Base-by-base conservation (phyloP, 2,113 vertebrate species). In the Psilopogon haemacephalus region DNA sequence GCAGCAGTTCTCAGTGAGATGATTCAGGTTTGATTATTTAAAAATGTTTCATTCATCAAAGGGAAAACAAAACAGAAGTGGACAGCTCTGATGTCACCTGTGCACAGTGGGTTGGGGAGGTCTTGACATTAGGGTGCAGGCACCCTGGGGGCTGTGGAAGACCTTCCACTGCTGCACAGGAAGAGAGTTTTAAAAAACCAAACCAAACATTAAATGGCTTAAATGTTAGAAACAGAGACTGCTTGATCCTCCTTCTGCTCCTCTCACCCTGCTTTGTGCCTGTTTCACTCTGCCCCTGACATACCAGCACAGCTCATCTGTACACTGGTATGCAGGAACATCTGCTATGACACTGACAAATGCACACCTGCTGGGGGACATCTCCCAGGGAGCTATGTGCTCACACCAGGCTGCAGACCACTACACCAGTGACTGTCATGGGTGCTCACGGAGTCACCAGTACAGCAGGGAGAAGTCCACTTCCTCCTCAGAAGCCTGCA, bases 101-200 rank as follows among this genome's bases (percentile, higher is more conserved):
- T 0, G 12, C 1, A 20, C 13, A 9, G 15, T 4, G 8, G 24
- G 0, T 0, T 27, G 0, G 30, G 35, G 40, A 4, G 1, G 12
- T 23, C 27, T 48, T 1, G 3, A 19, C 30, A 27, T 28, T 0
- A 3, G 23, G 28, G 15, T 52, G 26, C 35, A 27, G 5, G 19
- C 24, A 52, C 2, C 5, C 24, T 8, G 24, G 5, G 7, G 18
- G 8, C 3, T 24, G 40, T 8, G 24, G 8, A 38, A 37, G 40
- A 16, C 15, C 19, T 38, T 38, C 46, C 37, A 6, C 28, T 58
- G n/a, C 52, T n/a, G 20, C 24, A 13, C 0, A 1, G 42, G 30
- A 46, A 64, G 16, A 42, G 75, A 60, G 15, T 42, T 42, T 15
- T 15, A 15, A 15, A 40, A 42, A 42, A 42, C n/a, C n/a, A n/a